These are phyloP conservation scores for Idaea dimidiata DNA, from an alignment of 2,888 invertebrate species.

Conservation along the genomic window DNA sequence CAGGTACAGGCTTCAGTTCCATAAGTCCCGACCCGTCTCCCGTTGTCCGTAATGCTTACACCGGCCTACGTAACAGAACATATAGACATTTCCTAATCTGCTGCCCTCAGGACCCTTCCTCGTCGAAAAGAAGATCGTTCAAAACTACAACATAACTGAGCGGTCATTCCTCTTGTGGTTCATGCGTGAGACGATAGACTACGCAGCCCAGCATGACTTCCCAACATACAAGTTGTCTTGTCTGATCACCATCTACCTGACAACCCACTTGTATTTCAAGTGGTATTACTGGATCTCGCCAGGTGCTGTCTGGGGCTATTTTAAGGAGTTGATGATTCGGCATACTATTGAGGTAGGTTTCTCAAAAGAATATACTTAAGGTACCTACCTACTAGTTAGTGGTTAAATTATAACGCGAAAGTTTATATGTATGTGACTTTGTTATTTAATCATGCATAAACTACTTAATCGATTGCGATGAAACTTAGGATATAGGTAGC, in stretches of 20 bases:
- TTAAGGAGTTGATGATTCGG: conserved; percentile 63
- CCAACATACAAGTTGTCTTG: conserved; percentile 51
- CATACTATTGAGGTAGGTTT: conserved; percentile 61
- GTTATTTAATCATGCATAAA: too few species aligned
- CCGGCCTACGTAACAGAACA: not conserved
- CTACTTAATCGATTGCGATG: too few species aligned
- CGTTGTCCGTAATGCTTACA: too few species aligned
- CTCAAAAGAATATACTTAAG: not conserved
- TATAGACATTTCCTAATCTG: not conserved
- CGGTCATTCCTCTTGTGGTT: conserved; percentile 52
- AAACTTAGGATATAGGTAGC: too few species aligned
- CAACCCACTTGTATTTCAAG: conserved; percentile 59
- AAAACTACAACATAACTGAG: conserved; percentile 52
- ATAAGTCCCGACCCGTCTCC: too few species aligned
- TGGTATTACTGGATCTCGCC: conserved; percentile 65
- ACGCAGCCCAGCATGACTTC: conserved; percentile 61
- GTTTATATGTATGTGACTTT: too few species aligned
- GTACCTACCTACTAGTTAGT: not conserved
- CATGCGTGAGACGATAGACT: conserved; percentile 53
- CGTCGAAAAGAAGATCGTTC: conserved; percentile 52
- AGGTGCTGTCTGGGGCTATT: conserved; percentile 55
- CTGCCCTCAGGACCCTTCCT: conserved; percentile 48
- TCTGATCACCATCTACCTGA: conserved; percentile 58
- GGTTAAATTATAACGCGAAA: too few species aligned
- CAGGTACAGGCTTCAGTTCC: too few species aligned